Evolutionary conservation across 2,113 vertebrate genomes (phyloP).

Genomic region (Apteryx owenii): DNA sequence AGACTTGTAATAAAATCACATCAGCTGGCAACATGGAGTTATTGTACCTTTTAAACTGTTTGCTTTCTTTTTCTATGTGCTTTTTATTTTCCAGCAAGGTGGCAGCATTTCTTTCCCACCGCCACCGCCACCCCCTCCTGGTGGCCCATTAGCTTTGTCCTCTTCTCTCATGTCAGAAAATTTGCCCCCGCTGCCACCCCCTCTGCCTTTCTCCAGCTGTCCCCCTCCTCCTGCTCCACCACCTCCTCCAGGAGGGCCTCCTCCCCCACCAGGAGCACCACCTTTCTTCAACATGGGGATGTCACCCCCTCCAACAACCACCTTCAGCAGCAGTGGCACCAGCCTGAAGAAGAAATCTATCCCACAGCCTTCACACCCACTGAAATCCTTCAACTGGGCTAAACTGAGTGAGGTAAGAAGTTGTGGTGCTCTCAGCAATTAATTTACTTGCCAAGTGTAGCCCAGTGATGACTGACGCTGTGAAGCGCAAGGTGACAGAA

Average conservation of each 20-base stretch:
- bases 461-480: neutral
- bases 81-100: constrained; percentile 73
- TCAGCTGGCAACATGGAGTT: constrained; percentile 48
- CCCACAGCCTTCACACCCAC: constrained; percentile 93
- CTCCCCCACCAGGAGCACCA: constrained; percentile 91
- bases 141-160: constrained; percentile 81
- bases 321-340: constrained; percentile 68
- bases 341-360: constrained; percentile 88
- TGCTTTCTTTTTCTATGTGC: constrained; percentile 36
- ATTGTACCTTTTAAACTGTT: constrained; percentile 39
- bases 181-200: constrained; percentile 87
- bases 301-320: constrained; percentile 76
- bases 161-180: constrained; percentile 76
- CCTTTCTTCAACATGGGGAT: constrained; percentile 83
- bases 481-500: neutral
- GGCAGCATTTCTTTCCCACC: constrained; percentile 70
- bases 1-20: constrained; percentile 41
- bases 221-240: constrained; percentile 86
- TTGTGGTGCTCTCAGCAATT: neutral
- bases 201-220: constrained; percentile 82
- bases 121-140: constrained; percentile 82
- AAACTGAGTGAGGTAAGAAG: constrained; percentile 92
- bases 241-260: constrained; percentile 85
- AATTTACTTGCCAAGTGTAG: neutral
- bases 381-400: constrained; percentile 99